Evolutionary conservation across 2,113 vertebrate species (phyloP).

Genomic region (Nesogale talazaci): DNA sequence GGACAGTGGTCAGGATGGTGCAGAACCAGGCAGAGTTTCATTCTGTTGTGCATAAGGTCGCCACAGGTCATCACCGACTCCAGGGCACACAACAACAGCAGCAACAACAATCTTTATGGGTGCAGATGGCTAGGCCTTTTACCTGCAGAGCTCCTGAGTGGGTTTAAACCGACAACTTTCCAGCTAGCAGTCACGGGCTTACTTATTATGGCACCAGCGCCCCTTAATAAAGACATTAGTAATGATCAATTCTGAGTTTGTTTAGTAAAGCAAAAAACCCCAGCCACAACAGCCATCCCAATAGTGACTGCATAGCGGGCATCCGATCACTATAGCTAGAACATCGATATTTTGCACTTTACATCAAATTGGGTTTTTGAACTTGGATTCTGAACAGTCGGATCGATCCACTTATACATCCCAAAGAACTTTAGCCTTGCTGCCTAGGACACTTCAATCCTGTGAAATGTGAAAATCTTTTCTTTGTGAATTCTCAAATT

Average conservation of each 20-base stretch:
- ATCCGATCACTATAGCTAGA: not conserved
- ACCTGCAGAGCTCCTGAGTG: not conserved
- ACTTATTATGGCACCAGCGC: not conserved
- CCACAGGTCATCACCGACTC: too few relatives aligned
- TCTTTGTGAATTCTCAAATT: slow-evolving; percentile 15
- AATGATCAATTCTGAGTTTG: not conserved
- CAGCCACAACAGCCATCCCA: not conserved
- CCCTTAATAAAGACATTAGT: not conserved
- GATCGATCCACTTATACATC: not conserved
- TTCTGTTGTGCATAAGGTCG: too few relatives aligned
- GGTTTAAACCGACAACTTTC: not conserved
- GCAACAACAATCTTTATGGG: not conserved
- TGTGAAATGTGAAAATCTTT: not conserved
- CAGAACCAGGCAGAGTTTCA: too few relatives aligned
- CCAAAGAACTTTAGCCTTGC: not conserved
- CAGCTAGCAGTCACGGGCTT: not conserved
- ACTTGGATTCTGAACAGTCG: not conserved
- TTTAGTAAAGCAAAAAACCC: not conserved
- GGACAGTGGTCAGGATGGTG: too few relatives aligned
- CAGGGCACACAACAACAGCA: too few relatives aligned
- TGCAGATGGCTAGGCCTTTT: not conserved
- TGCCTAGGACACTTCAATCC: not conserved
- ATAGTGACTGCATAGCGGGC: not conserved
- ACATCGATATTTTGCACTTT: not conserved
- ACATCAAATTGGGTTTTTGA: not conserved